Evolutionary conservation across 2,797 vertebrate species (phyloP).

Genomic region (Huso huso): DNA sequence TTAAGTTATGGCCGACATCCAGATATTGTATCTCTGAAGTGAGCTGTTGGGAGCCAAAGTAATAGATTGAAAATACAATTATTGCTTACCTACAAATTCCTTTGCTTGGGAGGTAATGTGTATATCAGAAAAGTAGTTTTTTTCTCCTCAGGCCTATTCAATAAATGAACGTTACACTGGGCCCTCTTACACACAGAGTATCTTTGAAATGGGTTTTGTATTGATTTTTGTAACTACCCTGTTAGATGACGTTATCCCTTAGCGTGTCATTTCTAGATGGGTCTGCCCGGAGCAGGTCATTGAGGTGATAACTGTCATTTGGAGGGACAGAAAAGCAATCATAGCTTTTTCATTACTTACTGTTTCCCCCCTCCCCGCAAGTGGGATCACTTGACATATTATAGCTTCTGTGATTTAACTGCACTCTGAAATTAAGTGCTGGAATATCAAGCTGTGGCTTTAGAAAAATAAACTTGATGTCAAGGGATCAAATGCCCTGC

Average conservation of each 20-base stretch:
- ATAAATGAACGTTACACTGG: slow-evolving; percentile 96
- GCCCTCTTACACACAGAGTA: slow-evolving; percentile 77
- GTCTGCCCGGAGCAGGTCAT: slow-evolving; percentile 97
- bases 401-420: slow-evolving; percentile 98
- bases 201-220: slow-evolving; percentile 99
- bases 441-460: slow-evolving; percentile 92
- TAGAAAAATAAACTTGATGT: slow-evolving; percentile 90
- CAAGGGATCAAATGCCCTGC: slow-evolving; percentile 75
- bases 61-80: slow-evolving; percentile 85
- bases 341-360: slow-evolving; percentile 99
- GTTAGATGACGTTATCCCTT: slow-evolving; percentile 99
- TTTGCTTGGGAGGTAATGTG: slow-evolving; percentile 80
- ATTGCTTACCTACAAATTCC: slow-evolving; percentile 88
- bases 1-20: slow-evolving; percentile 72
- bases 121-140: slow-evolving; percentile 92
- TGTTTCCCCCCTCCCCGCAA: slow-evolving; percentile 87
- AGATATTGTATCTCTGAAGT: slow-evolving; percentile 54
- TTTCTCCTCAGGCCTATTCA: slow-evolving; percentile 89
- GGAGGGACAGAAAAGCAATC: slow-evolving; percentile 99
- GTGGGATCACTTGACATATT: slow-evolving; percentile 97
- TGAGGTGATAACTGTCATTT: slow-evolving; percentile 99
- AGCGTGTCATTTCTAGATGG: slow-evolving; percentile 96
- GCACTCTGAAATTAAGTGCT: slow-evolving; percentile 98
- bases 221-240: slow-evolving; percentile 99
- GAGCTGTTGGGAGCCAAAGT: slow-evolving; percentile 70